Evolutionary conservation across 2,113 vertebrate genomes (phyloP), one percentile per base, ranked within the genome.

Genomic region (Microcebus jonahi): DNA sequence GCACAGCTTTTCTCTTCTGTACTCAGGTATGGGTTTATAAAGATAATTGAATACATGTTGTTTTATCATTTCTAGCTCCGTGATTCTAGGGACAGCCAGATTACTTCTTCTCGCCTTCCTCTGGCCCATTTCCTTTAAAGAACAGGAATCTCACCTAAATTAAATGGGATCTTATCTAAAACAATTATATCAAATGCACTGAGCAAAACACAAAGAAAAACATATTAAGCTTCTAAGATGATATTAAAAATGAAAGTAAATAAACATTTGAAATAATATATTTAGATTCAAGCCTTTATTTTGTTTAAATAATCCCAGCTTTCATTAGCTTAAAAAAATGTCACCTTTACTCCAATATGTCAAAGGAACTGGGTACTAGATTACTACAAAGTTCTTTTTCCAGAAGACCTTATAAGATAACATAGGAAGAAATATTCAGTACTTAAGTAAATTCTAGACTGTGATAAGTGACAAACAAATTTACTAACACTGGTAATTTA

Each of bases 371-470:
- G 63, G 13, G 5, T 90, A 82, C 81, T 31, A 94, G 61, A 94
- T 84, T 21, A 63, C 21, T 94, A 39, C 7, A 71, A 75, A 77
- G 8, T 5, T 93, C 90, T 81, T 88, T 27, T 8, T 92, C 25
- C 27, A 88, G 18, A 85, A 96, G 57, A 96, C 10, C 12, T 83
- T 86, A 17, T 73, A 94, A 82, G 81, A 63, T 73, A 88, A 65
- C 75, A 39, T 82, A 83, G 88, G 92, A 97, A 95, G 84, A 88
- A 95, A 84, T 82, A 97, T 63, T 98, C 68, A 95, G 94, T 97
- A 98, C 96, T 97, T 98, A 97, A 98, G 96, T 97, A 92, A 92
- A 84, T 95, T 92, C 79, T 98, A 21, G 27, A 95, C 90, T 94
- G 71, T 68, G 90, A 95, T 95, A 97, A 91, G 93, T 97, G 96